These are phyloP conservation scores for Pristis pectinata DNA, from an alignment of 2,797 vertebrate species.

Conservation along the genomic window DNA sequence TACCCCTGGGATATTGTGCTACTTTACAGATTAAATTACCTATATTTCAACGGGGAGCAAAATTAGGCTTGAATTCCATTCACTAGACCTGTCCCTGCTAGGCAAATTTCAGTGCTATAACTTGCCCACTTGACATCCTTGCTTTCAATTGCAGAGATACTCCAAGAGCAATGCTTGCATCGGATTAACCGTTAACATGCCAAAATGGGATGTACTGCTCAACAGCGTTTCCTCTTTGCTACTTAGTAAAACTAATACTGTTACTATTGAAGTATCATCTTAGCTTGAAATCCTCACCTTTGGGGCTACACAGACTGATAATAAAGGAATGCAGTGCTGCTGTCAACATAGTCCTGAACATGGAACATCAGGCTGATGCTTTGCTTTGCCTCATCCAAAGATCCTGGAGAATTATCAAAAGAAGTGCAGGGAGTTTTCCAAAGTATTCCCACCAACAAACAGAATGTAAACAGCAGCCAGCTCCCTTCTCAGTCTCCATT, in stretches of 20 bases:
- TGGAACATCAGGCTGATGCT: not conserved
- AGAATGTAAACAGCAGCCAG: no score
- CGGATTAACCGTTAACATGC: slow-evolving; percentile 2
- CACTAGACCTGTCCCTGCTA: slow-evolving; percentile 34
- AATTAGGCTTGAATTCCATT: slow-evolving; percentile 39
- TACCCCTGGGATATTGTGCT: slow-evolving; percentile 43
- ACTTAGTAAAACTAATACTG: not conserved
- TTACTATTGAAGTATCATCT: not conserved
- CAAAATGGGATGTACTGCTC: not conserved
- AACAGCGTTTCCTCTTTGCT: not conserved
- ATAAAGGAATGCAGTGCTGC: not conserved
- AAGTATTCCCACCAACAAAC: not conserved
- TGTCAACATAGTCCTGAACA: not conserved
- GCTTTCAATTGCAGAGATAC: not conserved
- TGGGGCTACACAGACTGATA: not conserved
- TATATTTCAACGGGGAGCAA: slow-evolving; percentile 39
- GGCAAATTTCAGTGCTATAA: slow-evolving; percentile 23
- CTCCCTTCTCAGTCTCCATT: not conserved
- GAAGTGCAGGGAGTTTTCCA: not conserved
- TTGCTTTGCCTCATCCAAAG: not conserved
- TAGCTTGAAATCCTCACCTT: not conserved
- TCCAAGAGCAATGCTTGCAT: not conserved
- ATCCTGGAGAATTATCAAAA: not conserved
- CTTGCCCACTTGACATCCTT: slow-evolving; percentile 19
- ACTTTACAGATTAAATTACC: slow-evolving; percentile 43